phyloP scores from a whole-genome alignment of 2,113 vertebrate species.

The Isichthys henryi region DNA sequence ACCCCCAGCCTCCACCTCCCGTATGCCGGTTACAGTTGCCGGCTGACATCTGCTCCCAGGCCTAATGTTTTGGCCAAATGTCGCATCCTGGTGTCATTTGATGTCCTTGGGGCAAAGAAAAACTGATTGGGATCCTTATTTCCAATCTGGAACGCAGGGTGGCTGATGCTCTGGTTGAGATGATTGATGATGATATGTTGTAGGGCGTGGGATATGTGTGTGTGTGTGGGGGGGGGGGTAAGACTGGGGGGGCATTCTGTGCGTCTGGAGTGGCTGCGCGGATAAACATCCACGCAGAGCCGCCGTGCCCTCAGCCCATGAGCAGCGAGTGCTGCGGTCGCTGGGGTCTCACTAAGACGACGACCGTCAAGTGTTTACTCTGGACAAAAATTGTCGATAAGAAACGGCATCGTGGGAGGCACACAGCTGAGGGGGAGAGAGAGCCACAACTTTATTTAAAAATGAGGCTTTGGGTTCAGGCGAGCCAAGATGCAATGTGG shows the following conservation, averaged over 20 bases:
- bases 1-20: not conserved
- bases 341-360: not conserved
- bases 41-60: not conserved
- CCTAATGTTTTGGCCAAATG: not conserved
- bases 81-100: not conserved
- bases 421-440: not conserved
- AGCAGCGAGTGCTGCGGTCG: too few relatives aligned
- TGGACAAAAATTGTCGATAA: not conserved
- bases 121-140: constrained; percentile 22
- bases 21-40: not conserved
- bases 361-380: not conserved
- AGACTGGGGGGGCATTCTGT: not conserved
- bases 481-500: not conserved
- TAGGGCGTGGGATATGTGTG: not conserved
- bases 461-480: not conserved
- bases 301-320: not conserved
- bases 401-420: not conserved
- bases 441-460: not conserved
- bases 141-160: constrained; percentile 8
- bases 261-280: constrained; percentile 6
- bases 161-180: constrained; percentile 7
- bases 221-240: not conserved
- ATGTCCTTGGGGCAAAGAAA: not conserved
- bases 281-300: not conserved
- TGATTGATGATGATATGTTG: constrained; percentile 22